Percentiles rank a stretch among this genome's conserved stretches.
Evolutionary conservation across 2,888 invertebrate genomes (phyloP).

Genomic region (Diarsia mendica): DNA sequence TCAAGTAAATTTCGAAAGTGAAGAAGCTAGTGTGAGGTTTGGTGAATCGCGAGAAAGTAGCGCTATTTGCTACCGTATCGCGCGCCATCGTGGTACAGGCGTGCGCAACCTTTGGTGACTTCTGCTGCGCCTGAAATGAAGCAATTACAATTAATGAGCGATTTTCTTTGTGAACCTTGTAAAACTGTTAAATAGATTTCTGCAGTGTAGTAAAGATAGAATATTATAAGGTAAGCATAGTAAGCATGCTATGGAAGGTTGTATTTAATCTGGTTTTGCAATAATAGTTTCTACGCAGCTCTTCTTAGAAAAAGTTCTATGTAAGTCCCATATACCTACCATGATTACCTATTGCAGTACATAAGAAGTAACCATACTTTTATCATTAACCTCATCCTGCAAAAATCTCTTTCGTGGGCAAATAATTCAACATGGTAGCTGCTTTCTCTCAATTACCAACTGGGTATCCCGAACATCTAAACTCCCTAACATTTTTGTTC

Average conservation of each 20-base stretch:
- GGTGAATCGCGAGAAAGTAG: conserved; percentile 88
- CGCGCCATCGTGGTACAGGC: conserved; percentile 85
- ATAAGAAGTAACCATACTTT: neutral
- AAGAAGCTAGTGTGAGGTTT: conserved; percentile 86
- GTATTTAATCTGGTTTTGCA: neutral
- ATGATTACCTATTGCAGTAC: neutral
- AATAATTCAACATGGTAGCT: neutral
- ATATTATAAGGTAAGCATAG: neutral
- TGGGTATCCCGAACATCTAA: neutral
- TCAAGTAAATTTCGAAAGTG: conserved; percentile 55
- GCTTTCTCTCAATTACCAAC: neutral
- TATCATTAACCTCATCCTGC: neutral
- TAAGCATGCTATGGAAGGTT: too few relatives aligned
- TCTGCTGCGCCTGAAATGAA: conserved; percentile 44
- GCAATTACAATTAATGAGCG: conserved; percentile 36
- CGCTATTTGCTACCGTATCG: conserved; percentile 90
- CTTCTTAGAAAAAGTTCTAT: neutral
- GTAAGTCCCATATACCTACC: too few relatives aligned
- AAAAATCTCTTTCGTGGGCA: neutral
- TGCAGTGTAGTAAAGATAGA: neutral
- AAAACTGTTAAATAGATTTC: neutral
- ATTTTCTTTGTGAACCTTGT: conserved; percentile 12
- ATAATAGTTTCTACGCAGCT: neutral
- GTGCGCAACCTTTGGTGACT: conserved; percentile 71
- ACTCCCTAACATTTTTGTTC: neutral